A percentile compares a stretch with the other conserved stretches of the same genome.
phyloP scores from a whole-genome alignment of 2,888 invertebrate species.

The Aspidiotus rigidus region DNA sequence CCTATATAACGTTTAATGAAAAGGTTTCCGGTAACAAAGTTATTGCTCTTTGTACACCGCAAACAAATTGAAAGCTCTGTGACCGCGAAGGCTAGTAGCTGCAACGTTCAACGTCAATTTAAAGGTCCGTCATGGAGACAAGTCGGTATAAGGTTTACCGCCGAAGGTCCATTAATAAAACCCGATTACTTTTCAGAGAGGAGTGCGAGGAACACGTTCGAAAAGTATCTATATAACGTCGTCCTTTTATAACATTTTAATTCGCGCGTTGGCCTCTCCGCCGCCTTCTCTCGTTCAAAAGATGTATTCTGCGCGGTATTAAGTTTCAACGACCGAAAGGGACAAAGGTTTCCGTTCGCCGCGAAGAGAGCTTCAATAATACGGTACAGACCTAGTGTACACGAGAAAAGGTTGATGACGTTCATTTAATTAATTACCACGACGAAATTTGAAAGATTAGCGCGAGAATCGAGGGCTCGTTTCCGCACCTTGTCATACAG shows the following conservation, averaged over 20 bases:
- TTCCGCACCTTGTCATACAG: too few species aligned
- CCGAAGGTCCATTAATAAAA: conserved; percentile 25
- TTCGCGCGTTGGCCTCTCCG: neutral
- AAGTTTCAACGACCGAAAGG: too few species aligned
- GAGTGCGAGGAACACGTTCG: conserved; percentile 12
- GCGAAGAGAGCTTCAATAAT: conserved; percentile 24
- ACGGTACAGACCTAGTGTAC: conserved; percentile 10
- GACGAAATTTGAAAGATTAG: conserved; percentile 9
- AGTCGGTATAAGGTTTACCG: conserved; percentile 21
- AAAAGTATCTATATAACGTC: conserved; percentile 1
- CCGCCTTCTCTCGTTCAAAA: conserved; percentile 22
- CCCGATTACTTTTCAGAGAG: conserved; percentile 25
- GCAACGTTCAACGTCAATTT: conserved; percentile 19
- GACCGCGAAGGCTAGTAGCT: conserved; percentile 21
- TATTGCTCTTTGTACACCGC: neutral
- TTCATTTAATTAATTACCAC: conserved; percentile 27
- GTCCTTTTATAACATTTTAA: conserved; percentile 27
- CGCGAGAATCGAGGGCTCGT: too few species aligned
- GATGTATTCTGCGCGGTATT: conserved; percentile 13
- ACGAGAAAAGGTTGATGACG: conserved; percentile 25
- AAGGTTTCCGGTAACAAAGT: too few species aligned
- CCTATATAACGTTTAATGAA: too few species aligned
- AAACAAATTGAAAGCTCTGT: conserved; percentile 23
- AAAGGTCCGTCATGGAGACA: conserved; percentile 26
- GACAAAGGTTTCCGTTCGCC: conserved; percentile 12